Base-by-base conservation (phyloP, 2,113 vertebrate species). In the Puntigrus tetrazona region DNA sequence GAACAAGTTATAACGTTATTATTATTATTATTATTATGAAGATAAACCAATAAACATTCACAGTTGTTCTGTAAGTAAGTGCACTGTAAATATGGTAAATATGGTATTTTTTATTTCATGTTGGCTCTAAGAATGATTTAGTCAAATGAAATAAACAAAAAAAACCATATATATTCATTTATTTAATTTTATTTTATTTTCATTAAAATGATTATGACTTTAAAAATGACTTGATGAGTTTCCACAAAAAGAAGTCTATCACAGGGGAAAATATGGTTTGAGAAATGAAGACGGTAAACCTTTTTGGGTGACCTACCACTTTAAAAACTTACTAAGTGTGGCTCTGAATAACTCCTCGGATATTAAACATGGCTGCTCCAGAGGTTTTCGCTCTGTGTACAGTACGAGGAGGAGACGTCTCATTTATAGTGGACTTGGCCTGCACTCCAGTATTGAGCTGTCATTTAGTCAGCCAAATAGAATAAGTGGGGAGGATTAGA, bases 381-480 rank as follows among this genome's bases (percentile, higher is more conserved):
- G 3, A 80, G 57, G n/a, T 20, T 80, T 45, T 45, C 9, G 1
- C 59, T 43, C 25, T 80, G 38, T 63, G 25, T 65, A 31, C 78
- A 80, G 38, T 41, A 78, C 25, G 9, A 78, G 6, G n/a, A 79
- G 78, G 78, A 81, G 18, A 81, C 29, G 4, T 81, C 79, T 81
- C 83, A 59, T 69, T 85, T 70, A 29, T 72, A 79, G 36, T 61
- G 84, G 65, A 77, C 73, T 67, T 78, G 83, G 74, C 74, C 47
- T 11, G 78, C 88, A 90, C 84, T 90, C 80, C 38, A 79, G 86
- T 84, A 91, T 92, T 92, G 91, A 91, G 83, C 89, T 90, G 91
- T 91, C 90, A 91, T 88, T 92, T 91, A 90, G 90, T 88, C 90
- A 81, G 87, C 90, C 92, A 92, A 93, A 91, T 88, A 91, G 92